A percentile compares a stretch with the other conserved stretches of the same genome.
phyloP scores from a whole-genome alignment of 1,140 invertebrate species.

The Limonius californicus region DNA sequence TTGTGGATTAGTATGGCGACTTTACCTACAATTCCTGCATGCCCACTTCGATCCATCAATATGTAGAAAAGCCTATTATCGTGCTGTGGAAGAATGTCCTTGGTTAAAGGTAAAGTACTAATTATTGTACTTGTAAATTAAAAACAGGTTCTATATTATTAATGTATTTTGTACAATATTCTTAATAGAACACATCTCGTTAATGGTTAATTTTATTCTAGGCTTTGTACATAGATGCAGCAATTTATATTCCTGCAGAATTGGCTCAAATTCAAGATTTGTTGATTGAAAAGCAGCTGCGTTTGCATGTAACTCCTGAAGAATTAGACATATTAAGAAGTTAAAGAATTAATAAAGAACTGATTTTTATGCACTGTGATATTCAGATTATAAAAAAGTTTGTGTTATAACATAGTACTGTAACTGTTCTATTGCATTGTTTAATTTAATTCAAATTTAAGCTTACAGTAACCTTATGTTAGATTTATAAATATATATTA shows the following conservation, averaged over 20 bases:
- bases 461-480: too few relatives aligned
- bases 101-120: slow-evolving; percentile 58
- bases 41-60: slow-evolving; percentile 35
- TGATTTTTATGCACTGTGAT: too few relatives aligned
- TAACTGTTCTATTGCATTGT: too few relatives aligned
- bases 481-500: too few relatives aligned
- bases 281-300: slow-evolving; percentile 65
- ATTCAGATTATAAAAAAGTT: too few relatives aligned
- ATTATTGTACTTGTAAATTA: background rate
- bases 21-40: slow-evolving; percentile 54
- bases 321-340: slow-evolving; percentile 61
- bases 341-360: slow-evolving; percentile 21
- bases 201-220: slow-evolving; percentile 40
- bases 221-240: slow-evolving; percentile 53
- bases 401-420: too few relatives aligned
- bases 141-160: too few relatives aligned
- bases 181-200: too few relatives aligned
- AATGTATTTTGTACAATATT: background rate
- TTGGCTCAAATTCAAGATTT: slow-evolving; percentile 63
- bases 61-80: slow-evolving; percentile 50
- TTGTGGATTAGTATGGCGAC: slow-evolving; percentile 56
- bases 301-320: slow-evolving; percentile 65
- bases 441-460: too few relatives aligned
- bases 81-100: slow-evolving; percentile 60
- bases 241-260: slow-evolving; percentile 51